Evolutionary conservation across 2,113 vertebrate genomes (phyloP).

Genomic region (Sylvia atricapilla): DNA sequence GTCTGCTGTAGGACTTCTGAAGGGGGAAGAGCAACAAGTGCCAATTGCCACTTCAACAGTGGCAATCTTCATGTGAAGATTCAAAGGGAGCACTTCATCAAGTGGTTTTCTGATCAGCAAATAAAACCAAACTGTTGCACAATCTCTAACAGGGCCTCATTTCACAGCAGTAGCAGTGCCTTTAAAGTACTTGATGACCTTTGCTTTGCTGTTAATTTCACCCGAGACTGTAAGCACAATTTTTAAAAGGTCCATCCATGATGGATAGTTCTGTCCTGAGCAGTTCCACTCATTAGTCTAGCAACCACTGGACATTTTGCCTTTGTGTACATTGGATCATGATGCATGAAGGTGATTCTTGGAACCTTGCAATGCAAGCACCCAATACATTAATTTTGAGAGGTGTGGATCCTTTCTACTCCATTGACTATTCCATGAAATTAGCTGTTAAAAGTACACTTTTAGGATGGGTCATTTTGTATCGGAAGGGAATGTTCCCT

Average conservation of each 20-base stretch:
- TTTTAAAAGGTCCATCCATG: not conserved
- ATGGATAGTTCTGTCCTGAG: slow-evolving; percentile 25
- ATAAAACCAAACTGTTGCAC: not conserved
- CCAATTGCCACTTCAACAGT: not conserved
- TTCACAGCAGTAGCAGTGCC: not conserved
- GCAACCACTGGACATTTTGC: not conserved
- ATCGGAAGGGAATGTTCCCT: not conserved
- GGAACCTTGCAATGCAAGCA: slow-evolving; percentile 49
- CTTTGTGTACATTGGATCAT: not conserved
- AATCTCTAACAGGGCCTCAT: not conserved
- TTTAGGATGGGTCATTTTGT: not conserved
- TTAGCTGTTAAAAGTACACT: slow-evolving; percentile 29
- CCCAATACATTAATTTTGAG: slow-evolving; percentile 42
- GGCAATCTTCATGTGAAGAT: not conserved
- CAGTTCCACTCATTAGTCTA: slow-evolving; percentile 23
- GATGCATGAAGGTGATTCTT: slow-evolving; percentile 62
- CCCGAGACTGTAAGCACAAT: not conserved
- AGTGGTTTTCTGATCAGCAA: not conserved
- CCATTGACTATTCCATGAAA: slow-evolving; percentile 39
- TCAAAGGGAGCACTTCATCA: not conserved
- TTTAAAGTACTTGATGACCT: not conserved
- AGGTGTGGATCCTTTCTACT: slow-evolving; percentile 36
- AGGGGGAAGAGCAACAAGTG: not conserved
- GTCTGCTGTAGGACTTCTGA: not conserved
- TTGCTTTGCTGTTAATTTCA: not conserved